A percentile compares a stretch with the other conserved stretches of the same genome.
Evolutionary conservation across 2,113 vertebrate species (phyloP).

Genomic region (Ctenodactylus gundi): DNA sequence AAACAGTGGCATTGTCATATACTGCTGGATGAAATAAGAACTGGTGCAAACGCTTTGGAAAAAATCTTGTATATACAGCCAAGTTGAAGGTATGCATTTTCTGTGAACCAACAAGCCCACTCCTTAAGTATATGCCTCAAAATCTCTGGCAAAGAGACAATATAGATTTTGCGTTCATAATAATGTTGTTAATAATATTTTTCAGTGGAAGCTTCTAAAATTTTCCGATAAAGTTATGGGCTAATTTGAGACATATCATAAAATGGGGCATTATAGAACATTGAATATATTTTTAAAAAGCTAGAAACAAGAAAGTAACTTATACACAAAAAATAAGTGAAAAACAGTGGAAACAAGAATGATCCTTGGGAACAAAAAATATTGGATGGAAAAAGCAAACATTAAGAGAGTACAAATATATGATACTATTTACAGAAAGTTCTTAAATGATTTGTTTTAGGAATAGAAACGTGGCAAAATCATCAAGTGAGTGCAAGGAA

Average conservation of each 20-base stretch:
- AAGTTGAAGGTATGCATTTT: not conserved
- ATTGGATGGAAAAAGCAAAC: not conserved
- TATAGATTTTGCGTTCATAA: not conserved
- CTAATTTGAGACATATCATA: not conserved
- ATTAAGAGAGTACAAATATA: not conserved
- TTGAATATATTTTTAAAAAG: not conserved
- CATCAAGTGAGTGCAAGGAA: not conserved
- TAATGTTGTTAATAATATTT: not conserved
- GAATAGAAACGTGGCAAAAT: slow-evolving; percentile 5
- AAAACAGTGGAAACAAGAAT: not conserved
- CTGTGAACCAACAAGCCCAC: not conserved
- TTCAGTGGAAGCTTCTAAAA: not conserved
- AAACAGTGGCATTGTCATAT: not conserved
- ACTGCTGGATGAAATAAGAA: not conserved
- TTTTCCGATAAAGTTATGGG: not conserved
- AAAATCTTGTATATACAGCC: not conserved
- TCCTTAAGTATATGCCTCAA: not conserved
- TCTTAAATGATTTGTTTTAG: not conserved
- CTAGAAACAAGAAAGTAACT: not conserved
- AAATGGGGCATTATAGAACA: not conserved
- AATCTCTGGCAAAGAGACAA: not conserved
- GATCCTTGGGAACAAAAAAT: not conserved
- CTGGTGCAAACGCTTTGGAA: not conserved
- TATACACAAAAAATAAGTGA: not conserved
- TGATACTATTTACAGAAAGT: not conserved